These are phyloP conservation scores for Lasius fuliginosus DNA, from an alignment of 2,888 invertebrate genomes.

Conservation along the genomic window DNA sequence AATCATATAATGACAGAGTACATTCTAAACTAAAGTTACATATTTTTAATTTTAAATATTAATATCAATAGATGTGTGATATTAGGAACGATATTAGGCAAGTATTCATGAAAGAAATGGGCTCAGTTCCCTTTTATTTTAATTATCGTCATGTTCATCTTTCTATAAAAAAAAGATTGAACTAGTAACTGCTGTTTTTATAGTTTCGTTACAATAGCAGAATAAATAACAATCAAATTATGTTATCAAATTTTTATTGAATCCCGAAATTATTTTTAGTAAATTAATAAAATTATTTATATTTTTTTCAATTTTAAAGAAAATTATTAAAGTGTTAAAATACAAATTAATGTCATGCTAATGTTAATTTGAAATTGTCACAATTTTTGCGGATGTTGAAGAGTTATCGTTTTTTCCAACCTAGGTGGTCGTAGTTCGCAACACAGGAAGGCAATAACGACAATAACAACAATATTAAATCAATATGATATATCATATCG, in stretches of 20 bases:
- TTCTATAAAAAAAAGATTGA: background rate
- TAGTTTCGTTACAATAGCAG: background rate
- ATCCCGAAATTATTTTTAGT: background rate
- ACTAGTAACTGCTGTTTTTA: background rate
- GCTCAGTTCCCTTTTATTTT: too few species aligned
- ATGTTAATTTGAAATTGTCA: background rate
- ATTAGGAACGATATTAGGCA: too few species aligned
- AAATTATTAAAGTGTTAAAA: background rate
- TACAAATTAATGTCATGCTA: background rate
- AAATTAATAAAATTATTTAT: background rate
- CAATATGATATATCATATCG: constrained; percentile 1
- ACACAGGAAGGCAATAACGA: background rate
- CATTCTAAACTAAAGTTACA: too few species aligned
- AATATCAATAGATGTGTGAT: too few species aligned
- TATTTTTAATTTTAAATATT: too few species aligned
- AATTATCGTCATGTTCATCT: background rate
- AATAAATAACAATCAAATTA: background rate
- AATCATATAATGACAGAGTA: too few species aligned
- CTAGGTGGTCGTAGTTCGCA: background rate
- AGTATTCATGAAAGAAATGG: too few species aligned
- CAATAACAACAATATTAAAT: constrained; percentile 11
- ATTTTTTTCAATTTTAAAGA: background rate
- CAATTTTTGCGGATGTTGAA: background rate
- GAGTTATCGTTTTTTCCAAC: background rate
- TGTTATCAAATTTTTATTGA: background rate